Percentiles rank a stretch among this genome's conserved stretches.
Conservation (phyloP, 2,797 vertebrate species). For the Denticeps clupeoides region DNA sequence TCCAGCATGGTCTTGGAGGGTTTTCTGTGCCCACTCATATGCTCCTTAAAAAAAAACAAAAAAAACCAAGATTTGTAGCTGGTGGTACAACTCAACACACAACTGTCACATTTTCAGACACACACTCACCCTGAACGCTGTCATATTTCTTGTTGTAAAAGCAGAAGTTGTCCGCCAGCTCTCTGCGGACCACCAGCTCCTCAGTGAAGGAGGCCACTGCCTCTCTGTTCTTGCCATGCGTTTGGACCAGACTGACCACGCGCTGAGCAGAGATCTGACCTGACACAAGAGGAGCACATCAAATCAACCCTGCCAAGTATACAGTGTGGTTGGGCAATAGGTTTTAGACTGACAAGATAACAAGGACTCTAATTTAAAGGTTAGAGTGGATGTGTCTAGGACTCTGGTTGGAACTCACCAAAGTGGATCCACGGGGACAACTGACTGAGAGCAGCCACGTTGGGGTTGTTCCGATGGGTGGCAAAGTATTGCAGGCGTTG, state of each 20-base stretch:
- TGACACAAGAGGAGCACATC: neutral
- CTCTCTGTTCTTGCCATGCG: slow-evolving; percentile 38
- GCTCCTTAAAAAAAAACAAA: slow-evolving; percentile 46
- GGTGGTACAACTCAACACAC: slow-evolving; percentile 55
- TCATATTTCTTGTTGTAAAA: slow-evolving; percentile 83
- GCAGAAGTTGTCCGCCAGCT: slow-evolving; percentile 86
- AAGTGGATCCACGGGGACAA: slow-evolving; percentile 83
- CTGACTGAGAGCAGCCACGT: slow-evolving; percentile 67
- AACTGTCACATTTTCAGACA: neutral
- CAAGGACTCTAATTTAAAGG: too few relatives aligned
- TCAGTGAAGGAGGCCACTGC: slow-evolving; percentile 63
- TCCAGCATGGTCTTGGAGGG: slow-evolving; percentile 63
- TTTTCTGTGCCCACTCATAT: slow-evolving; percentile 70
- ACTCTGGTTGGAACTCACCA: slow-evolving; percentile 53
- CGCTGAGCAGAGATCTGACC: slow-evolving; percentile 78
- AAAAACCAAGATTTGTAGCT: too few relatives aligned
- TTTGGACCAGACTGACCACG: slow-evolving; percentile 65
- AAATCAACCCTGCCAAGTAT: neutral
- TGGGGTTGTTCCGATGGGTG: slow-evolving; percentile 70
- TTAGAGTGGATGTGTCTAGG: too few relatives aligned
- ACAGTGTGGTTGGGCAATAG: neutral
- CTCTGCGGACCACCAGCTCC: slow-evolving; percentile 76
- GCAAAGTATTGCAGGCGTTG: slow-evolving; percentile 60
- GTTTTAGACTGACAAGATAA: too few relatives aligned
- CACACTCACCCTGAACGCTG: slow-evolving; percentile 63